Base-by-base conservation (phyloP, 2,113 vertebrate genomes). In the Cyprinodon brontotheroides region DNA sequence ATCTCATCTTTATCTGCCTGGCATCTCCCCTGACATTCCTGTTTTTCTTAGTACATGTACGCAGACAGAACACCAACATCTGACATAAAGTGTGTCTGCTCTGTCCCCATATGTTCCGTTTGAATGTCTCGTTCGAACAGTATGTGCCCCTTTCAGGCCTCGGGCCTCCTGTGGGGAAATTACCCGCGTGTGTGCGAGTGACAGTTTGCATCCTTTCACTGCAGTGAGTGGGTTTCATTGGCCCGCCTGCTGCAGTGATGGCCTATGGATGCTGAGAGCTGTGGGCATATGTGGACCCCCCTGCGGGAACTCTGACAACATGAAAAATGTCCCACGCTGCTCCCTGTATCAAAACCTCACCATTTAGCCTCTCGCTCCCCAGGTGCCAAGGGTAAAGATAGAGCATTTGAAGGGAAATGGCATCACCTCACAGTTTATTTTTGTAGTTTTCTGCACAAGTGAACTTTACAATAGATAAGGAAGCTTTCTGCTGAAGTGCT, bases 141-240 rank as follows among this genome's bases (percentile, higher is more conserved):
- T 77, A 72, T 6, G 48, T 61, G n/a, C 63, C 61, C 77, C 70
- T 48, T 60, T 41, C 22, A 63, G 60, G 41, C 79, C 79, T 17
- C 11, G 1, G 65, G 65, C 47, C 41, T 65, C 81, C 70, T 17
- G 70, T 3, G 61, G 80, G 70, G 72, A 75, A 83, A 75, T 72
- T 75, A 69, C 40, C 62, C 50, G 8, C 9, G 17, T 65, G 53
- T n/a, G 15, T 74, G 79, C 88, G 88, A 92, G 63, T 92, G 92
- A 89, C 92, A 88, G 87, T 80, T 86, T 50, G 50, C 88, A 86
- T 91, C 86, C 87, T 93, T 91, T 81, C 78, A 70, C 64, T 69
- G 86, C 89, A 91, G 83, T 88, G 90, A 90, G 87, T 86, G 81
- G 79, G 80, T 90, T 91, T 92, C 93, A 95, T 94, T 92, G 87